phyloP scores from a whole-genome alignment of 2,113 vertebrate species.

The Brienomyrus brachyistius region DNA sequence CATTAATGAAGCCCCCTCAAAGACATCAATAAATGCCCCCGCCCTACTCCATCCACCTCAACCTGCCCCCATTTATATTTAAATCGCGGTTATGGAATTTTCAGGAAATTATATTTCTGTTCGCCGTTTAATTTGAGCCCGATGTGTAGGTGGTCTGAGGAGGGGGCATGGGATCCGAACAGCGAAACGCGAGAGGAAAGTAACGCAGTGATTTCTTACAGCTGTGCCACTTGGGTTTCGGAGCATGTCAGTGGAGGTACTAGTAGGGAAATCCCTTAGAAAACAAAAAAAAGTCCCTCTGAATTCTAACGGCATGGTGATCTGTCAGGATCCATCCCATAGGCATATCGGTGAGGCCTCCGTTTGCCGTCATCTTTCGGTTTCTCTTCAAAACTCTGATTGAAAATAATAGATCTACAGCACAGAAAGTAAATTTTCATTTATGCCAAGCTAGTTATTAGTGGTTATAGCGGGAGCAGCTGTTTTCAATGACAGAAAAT shows the following conservation, averaged over 20 bases:
- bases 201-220: conserved; percentile 45
- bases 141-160: conserved; percentile 55
- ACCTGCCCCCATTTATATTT: conserved; percentile 44
- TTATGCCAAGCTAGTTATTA: conserved; percentile 64
- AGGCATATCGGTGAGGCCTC: conserved; percentile 47
- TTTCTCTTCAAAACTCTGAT: conserved; percentile 53
- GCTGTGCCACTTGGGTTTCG: conserved; percentile 51
- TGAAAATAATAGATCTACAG: conserved; percentile 59
- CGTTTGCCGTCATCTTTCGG: conserved; percentile 39
- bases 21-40: conserved; percentile 49
- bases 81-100: conserved; percentile 45
- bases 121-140: conserved; percentile 42
- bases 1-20: conserved; percentile 40
- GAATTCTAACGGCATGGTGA: conserved; percentile 48
- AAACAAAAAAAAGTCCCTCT: conserved; percentile 31
- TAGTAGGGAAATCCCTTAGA: not conserved
- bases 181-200: conserved; percentile 41
- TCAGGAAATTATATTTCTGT: conserved; percentile 41
- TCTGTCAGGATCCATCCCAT: not conserved
- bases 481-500: conserved; percentile 64
- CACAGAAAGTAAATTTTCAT: conserved; percentile 49
- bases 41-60: not conserved
- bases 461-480: conserved; percentile 55
- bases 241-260: conserved; percentile 29
- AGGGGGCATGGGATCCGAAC: conserved; percentile 43